Evolutionary conservation across 2,888 invertebrate species (phyloP), one percentile per base, ranked within the genome.

Genomic region (Mesorhabditis sp.): DNA sequence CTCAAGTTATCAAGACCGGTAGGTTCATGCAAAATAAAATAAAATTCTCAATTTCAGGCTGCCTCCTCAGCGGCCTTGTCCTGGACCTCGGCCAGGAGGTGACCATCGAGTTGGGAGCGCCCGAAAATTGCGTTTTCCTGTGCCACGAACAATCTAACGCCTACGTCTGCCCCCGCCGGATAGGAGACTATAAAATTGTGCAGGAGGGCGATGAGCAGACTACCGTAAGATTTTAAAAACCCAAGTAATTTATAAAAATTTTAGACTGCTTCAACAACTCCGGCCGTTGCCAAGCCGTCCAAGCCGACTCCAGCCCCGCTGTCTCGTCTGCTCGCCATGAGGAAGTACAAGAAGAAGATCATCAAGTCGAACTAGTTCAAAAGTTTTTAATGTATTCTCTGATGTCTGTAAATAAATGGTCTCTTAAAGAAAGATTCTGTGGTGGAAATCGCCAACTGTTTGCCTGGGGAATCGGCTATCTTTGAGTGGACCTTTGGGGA

Each of bases 31-130:
- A 62, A n/a, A 6, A 13, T 6, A 62, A 28, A 28, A 28, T 7
- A 28, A 62, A 28, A 62, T 6, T 2, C n/a, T 50, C 58, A 50
- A 4, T 72, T 74, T 43, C 71, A 76, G 76, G 71, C 7, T 77
- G 77, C 62, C 45, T 74, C 42, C 65, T 77, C n/a, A 73, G 72
- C 68, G 68, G 66, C 15, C 69, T 74, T 61, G 67, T 62, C 0
- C 61, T 75, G 4, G 65, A 72, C 41, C 74, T 78, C 63, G 77
- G 77, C 0, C 76, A 76, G 65, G 77, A 78, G 70, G 67, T 76
- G 28, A 44, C 73, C 15, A 72, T 78, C 4, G 70, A 71, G 3
- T 72, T 73, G 15, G 78, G 74, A 6, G 58, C 7, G n/a, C 58
- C 58, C 10, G 58, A 50, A 13, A 50, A 50, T n/a, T 78, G 78